phyloP scores from a whole-genome alignment of 1,140 invertebrate genomes.

The Cotesia typhae region DNA sequence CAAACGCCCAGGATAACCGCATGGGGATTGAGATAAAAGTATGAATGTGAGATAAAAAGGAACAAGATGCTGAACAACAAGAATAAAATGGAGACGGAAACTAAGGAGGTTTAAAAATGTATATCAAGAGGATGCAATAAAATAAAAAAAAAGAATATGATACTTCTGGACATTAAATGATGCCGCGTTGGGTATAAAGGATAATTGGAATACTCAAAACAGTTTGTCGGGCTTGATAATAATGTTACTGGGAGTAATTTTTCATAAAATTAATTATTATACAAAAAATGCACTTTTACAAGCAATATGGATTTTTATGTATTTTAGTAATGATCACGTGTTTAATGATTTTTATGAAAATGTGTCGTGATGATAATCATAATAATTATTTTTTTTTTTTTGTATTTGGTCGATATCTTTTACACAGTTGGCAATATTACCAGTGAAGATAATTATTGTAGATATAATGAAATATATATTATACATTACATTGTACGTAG shows the following conservation, averaged over 20 bases:
- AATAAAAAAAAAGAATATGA: constrained; percentile 9
- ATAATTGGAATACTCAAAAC: constrained; percentile 24
- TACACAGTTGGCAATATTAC: no score
- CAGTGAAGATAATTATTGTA: no score
- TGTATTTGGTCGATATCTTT: no score
- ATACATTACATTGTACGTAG: no score
- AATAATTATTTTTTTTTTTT: no score
- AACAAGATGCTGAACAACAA: not conserved
- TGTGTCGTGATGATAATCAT: no score
- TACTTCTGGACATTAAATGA: not conserved
- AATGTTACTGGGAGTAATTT: constrained; percentile 1
- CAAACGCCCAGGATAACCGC: not conserved
- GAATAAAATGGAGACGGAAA: not conserved
- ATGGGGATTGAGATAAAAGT: not conserved
- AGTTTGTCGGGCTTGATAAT: not conserved
- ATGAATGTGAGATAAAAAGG: constrained; percentile 10
- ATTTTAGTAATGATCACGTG: no score
- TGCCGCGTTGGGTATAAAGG: constrained; percentile 9
- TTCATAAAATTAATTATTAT: constrained; percentile 1
- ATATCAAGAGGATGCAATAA: not conserved
- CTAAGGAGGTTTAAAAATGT: no score
- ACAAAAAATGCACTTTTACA: no score
- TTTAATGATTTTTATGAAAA: no score
- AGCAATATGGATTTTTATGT: no score
- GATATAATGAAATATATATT: no score